Conservation (phyloP, 2,888 invertebrate genomes). For the Agrotis exclamationis region DNA sequence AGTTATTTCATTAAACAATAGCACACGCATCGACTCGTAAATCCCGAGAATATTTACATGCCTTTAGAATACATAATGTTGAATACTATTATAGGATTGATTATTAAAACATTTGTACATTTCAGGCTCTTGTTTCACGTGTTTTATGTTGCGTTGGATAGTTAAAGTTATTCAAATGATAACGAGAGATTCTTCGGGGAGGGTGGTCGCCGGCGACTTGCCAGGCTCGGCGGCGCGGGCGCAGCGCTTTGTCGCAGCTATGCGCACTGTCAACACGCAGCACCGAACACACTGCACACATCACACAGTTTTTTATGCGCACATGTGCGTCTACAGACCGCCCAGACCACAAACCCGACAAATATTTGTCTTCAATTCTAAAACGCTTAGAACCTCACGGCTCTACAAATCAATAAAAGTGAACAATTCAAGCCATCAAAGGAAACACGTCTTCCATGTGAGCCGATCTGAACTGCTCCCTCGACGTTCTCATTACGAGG, state of each 20-base stretch:
- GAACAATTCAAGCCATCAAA: conserved; percentile 75
- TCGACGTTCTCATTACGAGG: conserved; percentile 60
- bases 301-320: conserved; percentile 86
- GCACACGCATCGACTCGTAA: conserved; percentile 44
- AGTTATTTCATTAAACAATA: conserved; percentile 51
- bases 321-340: conserved; percentile 85
- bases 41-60: conserved; percentile 46
- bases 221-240: conserved; percentile 65
- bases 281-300: conserved; percentile 80
- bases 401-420: conserved; percentile 81
- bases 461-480: conserved; percentile 54
- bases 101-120: conserved; percentile 46
- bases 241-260: conserved; percentile 83
- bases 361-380: conserved; percentile 90
- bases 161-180: conserved; percentile 73
- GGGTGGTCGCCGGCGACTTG: conserved; percentile 79
- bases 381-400: conserved; percentile 85
- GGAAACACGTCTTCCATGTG: conserved; percentile 60
- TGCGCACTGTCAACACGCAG: conserved; percentile 88
- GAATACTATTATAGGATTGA: conserved; percentile 37
- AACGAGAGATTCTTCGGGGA: conserved; percentile 68
- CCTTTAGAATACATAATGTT: conserved; percentile 48
- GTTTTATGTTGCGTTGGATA: conserved; percentile 57
- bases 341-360: conserved; percentile 84
- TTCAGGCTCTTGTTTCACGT: conserved; percentile 52